Evolutionary conservation across 1,140 invertebrate genomes (phyloP).

Genomic region (Brachionus rotundiformis): DNA sequence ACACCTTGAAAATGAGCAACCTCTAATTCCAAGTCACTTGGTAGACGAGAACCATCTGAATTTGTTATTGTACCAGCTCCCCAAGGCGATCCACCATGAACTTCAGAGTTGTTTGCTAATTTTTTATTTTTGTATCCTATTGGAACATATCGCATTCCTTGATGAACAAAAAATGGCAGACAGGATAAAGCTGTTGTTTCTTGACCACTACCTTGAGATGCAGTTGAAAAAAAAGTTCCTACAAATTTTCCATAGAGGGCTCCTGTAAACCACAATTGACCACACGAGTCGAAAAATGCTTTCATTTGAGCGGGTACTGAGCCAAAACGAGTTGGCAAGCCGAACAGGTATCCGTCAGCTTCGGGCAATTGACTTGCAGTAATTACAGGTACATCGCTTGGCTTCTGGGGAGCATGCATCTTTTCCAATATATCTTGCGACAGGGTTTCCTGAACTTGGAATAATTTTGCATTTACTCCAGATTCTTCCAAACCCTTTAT

Average conservation of each 20-base stretch:
- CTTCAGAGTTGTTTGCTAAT: not conserved
- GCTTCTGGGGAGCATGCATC: conserved; percentile 33
- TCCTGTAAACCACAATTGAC: conserved; percentile 22
- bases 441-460: conserved; percentile 41
- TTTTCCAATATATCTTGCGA: conserved; percentile 40
- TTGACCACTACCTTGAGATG: conserved; percentile 28
- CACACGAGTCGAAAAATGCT: conserved; percentile 48
- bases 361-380: conserved; percentile 17
- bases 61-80: conserved; percentile 40
- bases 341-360: conserved; percentile 50
- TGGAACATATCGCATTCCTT: conserved; percentile 41
- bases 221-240: conserved; percentile 47
- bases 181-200: conserved; percentile 52
- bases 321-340: conserved; percentile 50
- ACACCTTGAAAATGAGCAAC: conserved; percentile 31
- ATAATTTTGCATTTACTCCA: conserved; percentile 43
- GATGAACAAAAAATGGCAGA: conserved; percentile 52
- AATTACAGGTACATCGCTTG: conserved; percentile 30
- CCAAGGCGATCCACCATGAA: conserved; percentile 48
- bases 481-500: not conserved
- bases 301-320: conserved; percentile 45
- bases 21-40: conserved; percentile 30
- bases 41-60: not conserved
- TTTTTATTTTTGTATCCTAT: conserved; percentile 45
- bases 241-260: conserved; percentile 48